Evolutionary conservation across 2,888 invertebrate species (phyloP).

Genomic region (Gymnocheta viridis): DNA sequence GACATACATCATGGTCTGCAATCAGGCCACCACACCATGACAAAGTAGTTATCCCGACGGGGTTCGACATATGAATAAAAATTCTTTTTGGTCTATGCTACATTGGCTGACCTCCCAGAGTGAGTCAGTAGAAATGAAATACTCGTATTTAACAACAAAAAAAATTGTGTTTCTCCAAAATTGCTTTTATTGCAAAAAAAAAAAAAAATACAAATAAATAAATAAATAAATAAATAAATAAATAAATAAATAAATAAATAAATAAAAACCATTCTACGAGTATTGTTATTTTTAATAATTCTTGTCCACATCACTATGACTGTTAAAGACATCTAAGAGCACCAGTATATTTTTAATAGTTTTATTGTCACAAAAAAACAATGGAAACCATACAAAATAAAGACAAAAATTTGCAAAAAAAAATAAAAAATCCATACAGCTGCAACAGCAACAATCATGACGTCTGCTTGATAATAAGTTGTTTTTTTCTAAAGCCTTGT

Average conservation of each 20-base stretch:
- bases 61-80: no score
- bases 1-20: no score
- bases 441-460: background rate
- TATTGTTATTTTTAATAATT: slow-evolving; percentile 25
- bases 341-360: background rate
- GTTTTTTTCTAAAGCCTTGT: background rate
- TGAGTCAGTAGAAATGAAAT: no score
- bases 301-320: slow-evolving; percentile 8
- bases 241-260: no score
- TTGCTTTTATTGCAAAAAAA: background rate
- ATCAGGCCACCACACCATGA: no score
- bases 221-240: no score
- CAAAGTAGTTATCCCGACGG: no score
- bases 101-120: no score
- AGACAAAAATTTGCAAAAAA: background rate
- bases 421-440: background rate
- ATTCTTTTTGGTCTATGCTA: no score
- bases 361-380: background rate
- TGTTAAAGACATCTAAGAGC: background rate
- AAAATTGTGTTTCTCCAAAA: no score
- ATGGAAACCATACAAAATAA: background rate
- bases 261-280: background rate
- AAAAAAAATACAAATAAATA: background rate
- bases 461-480: background rate
- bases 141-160: no score